Base-by-base conservation (phyloP, 2,113 vertebrate species). In the Eclectus roratus region DNA sequence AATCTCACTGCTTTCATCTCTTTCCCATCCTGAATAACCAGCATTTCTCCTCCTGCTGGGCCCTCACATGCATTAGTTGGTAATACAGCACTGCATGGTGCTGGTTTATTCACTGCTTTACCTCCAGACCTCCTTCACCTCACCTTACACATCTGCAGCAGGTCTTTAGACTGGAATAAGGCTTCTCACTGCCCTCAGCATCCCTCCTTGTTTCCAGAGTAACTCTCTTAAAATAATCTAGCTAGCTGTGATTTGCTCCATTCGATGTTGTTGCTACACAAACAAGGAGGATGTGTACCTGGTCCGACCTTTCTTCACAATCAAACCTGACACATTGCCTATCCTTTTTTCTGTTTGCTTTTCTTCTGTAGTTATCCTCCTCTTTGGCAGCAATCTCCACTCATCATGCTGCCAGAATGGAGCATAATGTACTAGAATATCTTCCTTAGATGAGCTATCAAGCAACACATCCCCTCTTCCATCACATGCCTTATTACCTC, bases 81-180 rank as follows among this genome's bases (percentile, higher is more conserved):
- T 5, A 20, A 43, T 3, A 43, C 35, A 33, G 31, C 5, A 5
- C 55, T 20, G 19, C 20, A 4, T 5, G 27, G 14, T 53, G 77
- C 20, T 60, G 21, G 3, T 70, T 71, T 44, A 35, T 17, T 44
- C 13, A 3, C 7, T 18, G 3, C 24, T 80, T 76, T 65, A 18
- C 17, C 28, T 20, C 41, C 60, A 65, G 49, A 52, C 28, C 31
- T 64, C 56, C 68, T 56, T 27, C 49, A 53, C 10, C n/a, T 41
- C 3, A 0, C 17, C 11, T n/a, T 39, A 46, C 23, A 7, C 15
- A 46, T 66, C 70, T 85, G 53, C 52, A 23, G 7, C 0, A 3
- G 43, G 16, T 25, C 28, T 82, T 55, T 13, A 52, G 63, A 19
- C 25, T 25, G 46, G 37, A 43, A 29, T n/a, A 39, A 52, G 25